Conservation (phyloP, 2,888 invertebrate genomes). For the Melipona beecheii region DNA sequence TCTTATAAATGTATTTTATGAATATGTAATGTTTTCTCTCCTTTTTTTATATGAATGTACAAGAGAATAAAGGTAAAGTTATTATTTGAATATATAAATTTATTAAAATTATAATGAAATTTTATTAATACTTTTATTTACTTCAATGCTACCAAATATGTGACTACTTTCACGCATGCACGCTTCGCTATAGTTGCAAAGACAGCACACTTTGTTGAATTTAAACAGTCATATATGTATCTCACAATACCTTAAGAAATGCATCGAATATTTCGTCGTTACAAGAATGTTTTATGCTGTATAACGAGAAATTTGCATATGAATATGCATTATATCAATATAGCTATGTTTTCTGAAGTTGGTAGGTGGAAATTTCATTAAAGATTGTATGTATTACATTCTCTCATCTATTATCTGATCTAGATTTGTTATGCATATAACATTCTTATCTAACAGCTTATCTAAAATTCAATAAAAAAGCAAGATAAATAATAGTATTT, state of each 20-base stretch:
- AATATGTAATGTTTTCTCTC: background rate
- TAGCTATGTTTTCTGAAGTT: conserved; percentile 44
- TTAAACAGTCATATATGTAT: background rate
- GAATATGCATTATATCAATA: background rate
- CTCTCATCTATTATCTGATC: conserved; percentile 76
- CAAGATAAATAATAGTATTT: conserved; percentile 65
- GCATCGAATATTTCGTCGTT: background rate
- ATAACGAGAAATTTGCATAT: background rate
- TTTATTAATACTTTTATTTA: conserved; percentile 51
- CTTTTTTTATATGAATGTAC: background rate
- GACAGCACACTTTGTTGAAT: background rate
- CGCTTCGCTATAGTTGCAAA: conserved; percentile 11
- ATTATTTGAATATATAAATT: background rate
- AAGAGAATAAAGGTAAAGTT: background rate
- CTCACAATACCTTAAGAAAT: conserved; percentile 14
- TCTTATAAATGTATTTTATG: background rate
- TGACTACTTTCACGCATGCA: background rate
- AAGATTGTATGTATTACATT: conserved; percentile 10
- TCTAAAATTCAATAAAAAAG: conserved; percentile 72
- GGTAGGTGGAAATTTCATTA: conserved; percentile 44
- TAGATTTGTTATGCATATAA: conserved; percentile 63
- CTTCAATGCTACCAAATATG: conserved; percentile 49
- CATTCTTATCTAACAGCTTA: conserved; percentile 73
- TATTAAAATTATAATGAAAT: conserved; percentile 2
- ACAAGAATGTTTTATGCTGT: background rate